These are phyloP conservation scores for Xyrauchen texanus DNA, from an alignment of 2,113 vertebrate genomes.

Conservation along the genomic window DNA sequence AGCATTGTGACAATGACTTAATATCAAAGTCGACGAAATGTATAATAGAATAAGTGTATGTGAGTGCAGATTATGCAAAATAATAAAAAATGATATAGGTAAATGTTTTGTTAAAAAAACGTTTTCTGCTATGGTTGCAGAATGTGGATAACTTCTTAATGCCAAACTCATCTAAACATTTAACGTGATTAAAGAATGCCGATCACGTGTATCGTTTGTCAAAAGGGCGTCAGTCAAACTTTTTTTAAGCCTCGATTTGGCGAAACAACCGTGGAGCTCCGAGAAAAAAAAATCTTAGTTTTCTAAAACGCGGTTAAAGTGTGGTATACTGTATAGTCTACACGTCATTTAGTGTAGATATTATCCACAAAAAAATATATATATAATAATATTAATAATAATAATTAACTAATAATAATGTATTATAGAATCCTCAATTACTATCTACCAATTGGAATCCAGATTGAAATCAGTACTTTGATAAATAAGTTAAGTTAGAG, in stretches of 20 bases:
- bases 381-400: background rate
- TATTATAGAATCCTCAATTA: background rate
- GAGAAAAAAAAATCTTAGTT: background rate
- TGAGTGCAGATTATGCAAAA: too few relatives aligned
- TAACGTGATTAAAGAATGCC: slow-evolving; percentile 26
- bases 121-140: background rate
- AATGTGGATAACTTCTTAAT: slow-evolving; percentile 4
- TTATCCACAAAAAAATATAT: too few relatives aligned
- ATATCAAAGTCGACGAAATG: too few relatives aligned
- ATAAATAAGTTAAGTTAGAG: too few relatives aligned
- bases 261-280: background rate
- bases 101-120: too few relatives aligned
- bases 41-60: too few relatives aligned
- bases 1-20: too few relatives aligned
- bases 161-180: background rate
- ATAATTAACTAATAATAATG: background rate
- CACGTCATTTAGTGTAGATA: background rate
- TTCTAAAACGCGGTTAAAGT: background rate
- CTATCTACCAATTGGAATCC: background rate
- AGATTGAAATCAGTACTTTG: background rate
- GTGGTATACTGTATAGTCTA: background rate
- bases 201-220: slow-evolving; percentile 10
- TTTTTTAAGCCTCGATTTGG: slow-evolving; percentile 22
- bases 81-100: too few relatives aligned
- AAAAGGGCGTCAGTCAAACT: slow-evolving; percentile 39